Evolutionary conservation across 2,797 vertebrate genomes (phyloP), one percentile per base, ranked within the genome.

Genomic region (Neopelma chrysocephalum): DNA sequence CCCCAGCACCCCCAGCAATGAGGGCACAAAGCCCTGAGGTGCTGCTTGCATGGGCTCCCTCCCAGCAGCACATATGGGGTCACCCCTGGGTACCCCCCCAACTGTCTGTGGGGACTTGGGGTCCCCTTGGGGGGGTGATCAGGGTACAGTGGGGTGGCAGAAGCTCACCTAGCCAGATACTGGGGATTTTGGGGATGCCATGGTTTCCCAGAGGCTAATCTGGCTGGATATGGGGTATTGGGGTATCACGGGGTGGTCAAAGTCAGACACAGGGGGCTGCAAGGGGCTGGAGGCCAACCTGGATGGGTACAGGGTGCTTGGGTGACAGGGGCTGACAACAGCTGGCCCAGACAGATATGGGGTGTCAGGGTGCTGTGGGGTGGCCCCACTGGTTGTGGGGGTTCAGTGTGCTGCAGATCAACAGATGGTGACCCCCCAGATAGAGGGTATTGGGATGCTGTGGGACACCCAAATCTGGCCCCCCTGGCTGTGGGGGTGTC

Each of bases 151-250:
- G 31, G 23, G 23, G 57, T 29, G 34, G 8, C 43, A 78, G 65
- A 48, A 85, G 5, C 11, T 53, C 43, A 62, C 21, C n/a, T 32
- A 38, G 47, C 3, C 29, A 40, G 51, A 38, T 4, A 40, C 12
- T 60, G n/a, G 31, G 10, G 43, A 21, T 26, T 53, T 53, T 29
- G 4, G 42, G 32, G n/a, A 9, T 34, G 62, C 36, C 0, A 2
- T 21, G 14, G 38, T 15, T 29, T 56, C 62, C 62, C 53, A 89
- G 62, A 79, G 34, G 23, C 25, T 62, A 27, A 50, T 23, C 36
- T 8, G 14, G n/a, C 38, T 70, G 32, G 12, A 14, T 32, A 18
- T 0, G 0, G 36, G 29, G 2, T 54, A 26, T 9, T 0, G 2
- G 27, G 25, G 17, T 57, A 22, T 22, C 43, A 50, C 31, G 15